Base-by-base conservation (phyloP, 2,797 vertebrate genomes). In the Leucoraja ocellata region DNA sequence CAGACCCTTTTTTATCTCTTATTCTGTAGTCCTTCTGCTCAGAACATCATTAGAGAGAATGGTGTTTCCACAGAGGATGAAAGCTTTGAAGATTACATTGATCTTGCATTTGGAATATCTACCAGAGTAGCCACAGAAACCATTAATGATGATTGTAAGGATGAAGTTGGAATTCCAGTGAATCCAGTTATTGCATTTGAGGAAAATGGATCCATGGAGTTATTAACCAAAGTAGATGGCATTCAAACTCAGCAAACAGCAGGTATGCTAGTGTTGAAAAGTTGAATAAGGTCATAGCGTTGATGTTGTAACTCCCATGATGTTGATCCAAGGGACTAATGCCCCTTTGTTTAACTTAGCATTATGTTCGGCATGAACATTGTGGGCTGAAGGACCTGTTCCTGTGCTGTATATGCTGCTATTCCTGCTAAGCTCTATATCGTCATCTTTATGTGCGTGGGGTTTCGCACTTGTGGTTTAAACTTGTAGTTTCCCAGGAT, bases 31-130 rank as follows among this genome's bases (percentile, higher is more conserved):
- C 94, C 95, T 94, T 94, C 95, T 91, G 95, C 95, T 54, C 96
- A 95, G 94, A 94, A 95, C 93, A 95, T 96, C 3, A 94, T 94
- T 94, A 98, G 97, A 93, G 98, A 98, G 97, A 99, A 99, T 25
- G 98, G 98, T 79, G 95, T 97, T 93, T 96, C 97, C 95, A 91
- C 96, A 94, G 96, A 96, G 95, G 97, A 97, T 77, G 97, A 97
- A 93, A 97, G 96, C 8, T 99, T 99, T 94, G 98, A 99, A 95
- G 98, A 99, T 96, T 97, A 98, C 95, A 97, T 98, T 94, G 97
- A 96, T 58, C 96, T 99, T 94, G 98, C 98, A 93, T 93, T 97
- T 93, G 97, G 97, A 95, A 96, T 97, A 94, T 94, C 97, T 95
- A 95, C 97, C 93, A 97, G 97, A 94, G 95, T 98, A 94, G 98